Conservation (phyloP, 2,113 vertebrate species). For the Anarhynchus alexandrinus region DNA sequence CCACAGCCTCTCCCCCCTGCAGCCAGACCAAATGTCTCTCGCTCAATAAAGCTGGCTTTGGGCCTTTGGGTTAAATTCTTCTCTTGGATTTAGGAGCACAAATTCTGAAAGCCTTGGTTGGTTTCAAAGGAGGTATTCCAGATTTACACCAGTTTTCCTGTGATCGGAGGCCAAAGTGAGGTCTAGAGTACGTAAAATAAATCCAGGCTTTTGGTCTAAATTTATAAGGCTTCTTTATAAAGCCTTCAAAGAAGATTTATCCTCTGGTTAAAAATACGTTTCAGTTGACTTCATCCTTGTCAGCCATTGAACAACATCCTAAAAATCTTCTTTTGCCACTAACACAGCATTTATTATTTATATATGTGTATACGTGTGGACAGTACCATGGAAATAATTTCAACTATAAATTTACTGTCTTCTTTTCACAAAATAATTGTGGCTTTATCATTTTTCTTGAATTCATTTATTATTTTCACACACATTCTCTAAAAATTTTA, state of each 20-base stretch:
- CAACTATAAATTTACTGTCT: neutral
- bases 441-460: neutral
- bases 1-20: neutral
- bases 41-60: neutral
- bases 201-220: conserved; percentile 4
- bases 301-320: neutral
- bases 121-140: neutral
- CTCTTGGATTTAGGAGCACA: neutral
- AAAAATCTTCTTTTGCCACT: neutral
- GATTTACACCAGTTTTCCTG: conserved; percentile 7
- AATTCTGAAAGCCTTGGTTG: neutral
- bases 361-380: neutral
- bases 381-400: neutral
- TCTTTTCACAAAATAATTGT: neutral
- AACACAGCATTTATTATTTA: neutral
- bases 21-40: conserved; percentile 40
- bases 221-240: conserved; percentile 10
- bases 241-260: conserved; percentile 14
- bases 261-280: neutral
- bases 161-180: conserved; percentile 17
- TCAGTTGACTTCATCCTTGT: neutral
- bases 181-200: neutral
- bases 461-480: neutral
- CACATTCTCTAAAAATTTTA: neutral
- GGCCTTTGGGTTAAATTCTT: neutral